Base-by-base conservation (phyloP, 2,888 invertebrate genomes). In the Leptura quadrifasciata region DNA sequence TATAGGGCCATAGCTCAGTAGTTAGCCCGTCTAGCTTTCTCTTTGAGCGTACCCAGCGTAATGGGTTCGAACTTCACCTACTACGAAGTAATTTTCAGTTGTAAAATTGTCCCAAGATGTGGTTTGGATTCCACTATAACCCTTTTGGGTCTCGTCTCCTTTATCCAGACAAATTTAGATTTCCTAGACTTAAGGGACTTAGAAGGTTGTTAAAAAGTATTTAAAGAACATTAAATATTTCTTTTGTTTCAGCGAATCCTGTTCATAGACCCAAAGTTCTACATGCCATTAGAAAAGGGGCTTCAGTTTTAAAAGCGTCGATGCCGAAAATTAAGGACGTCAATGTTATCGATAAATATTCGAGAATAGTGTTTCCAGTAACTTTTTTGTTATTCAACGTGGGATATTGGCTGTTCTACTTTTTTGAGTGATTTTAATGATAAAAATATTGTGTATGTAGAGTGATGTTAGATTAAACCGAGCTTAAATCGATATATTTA, bases 251-350 rank as follows among this genome's bases (percentile, higher is more conserved):
- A 92, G 92, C 91, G 80, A 91, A 91, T 74, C 87, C 91, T 8
- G 90, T 91, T 0, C 92, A 93, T 79, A 92, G 92, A 82, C 94
- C 94, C 1, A 94, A 93, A 89, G 92, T 97, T 88, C 91, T 97
- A 79, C 95, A 96, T 87, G 96, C 96, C 15, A 90, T 97, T 17
- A 93, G 94, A 67, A 94, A 94, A 84, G 95, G 97, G 63, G 97
- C 97, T 2, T 94, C 94, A n/a, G 96, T 95, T 39, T 90, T 97
- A 83, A 95, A 95, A 87, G 94, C 94, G n/a, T 95, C 96, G 39
- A 94, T 97, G 92, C 97, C 97, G n/a, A 96, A 95, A 90, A 97
- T 99, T 83, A 95, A 97, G 85, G 98, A 99, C 90, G 98, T 99
- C 77, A 99, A 99, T 89, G 94, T 98, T 82, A 98, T 99, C 86